Evolutionary conservation across 2,797 vertebrate genomes (phyloP).

Genomic region (Hemibagrus guttatus): DNA sequence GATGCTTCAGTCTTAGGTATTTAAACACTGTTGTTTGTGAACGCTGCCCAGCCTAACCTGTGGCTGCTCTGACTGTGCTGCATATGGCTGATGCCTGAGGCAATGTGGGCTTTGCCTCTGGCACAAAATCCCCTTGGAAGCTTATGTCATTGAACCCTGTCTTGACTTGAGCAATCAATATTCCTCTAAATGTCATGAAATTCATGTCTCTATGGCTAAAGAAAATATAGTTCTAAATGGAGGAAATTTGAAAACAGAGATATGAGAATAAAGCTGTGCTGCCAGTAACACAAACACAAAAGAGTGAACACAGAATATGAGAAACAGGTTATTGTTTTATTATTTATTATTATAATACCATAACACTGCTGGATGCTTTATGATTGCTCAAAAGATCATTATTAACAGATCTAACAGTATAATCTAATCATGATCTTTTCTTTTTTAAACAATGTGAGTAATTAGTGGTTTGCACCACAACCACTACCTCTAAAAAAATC

Average conservation of each 20-base stretch:
- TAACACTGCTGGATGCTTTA: too few relatives aligned
- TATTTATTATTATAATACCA: slow-evolving; percentile 14
- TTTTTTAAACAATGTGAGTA: neutral
- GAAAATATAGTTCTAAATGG: slow-evolving; percentile 24
- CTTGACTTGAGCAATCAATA: slow-evolving; percentile 50
- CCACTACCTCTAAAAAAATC: too few relatives aligned
- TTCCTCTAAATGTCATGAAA: slow-evolving; percentile 53
- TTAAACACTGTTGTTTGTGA: slow-evolving; percentile 28
- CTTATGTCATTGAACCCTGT: slow-evolving; percentile 46
- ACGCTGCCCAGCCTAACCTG: slow-evolving; percentile 15
- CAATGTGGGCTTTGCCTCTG: slow-evolving; percentile 32
- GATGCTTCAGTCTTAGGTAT: neutral
- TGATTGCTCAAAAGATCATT: neutral
- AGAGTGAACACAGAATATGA: slow-evolving; percentile 6
- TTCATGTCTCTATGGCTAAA: slow-evolving; percentile 36
- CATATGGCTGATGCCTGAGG: slow-evolving; percentile 39
- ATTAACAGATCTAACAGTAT: neutral
- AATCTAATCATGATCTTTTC: too few relatives aligned
- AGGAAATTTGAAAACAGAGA: neutral
- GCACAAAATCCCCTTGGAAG: slow-evolving; percentile 24
- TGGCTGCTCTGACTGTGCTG: slow-evolving; percentile 22
- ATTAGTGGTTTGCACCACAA: too few relatives aligned
- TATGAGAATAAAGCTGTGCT: slow-evolving; percentile 6
- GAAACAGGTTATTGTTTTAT: slow-evolving; percentile 31
- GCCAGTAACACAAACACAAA: slow-evolving; percentile 2